Base-by-base conservation (phyloP, 2,113 vertebrate genomes). In the Lamprotornis superbus region DNA sequence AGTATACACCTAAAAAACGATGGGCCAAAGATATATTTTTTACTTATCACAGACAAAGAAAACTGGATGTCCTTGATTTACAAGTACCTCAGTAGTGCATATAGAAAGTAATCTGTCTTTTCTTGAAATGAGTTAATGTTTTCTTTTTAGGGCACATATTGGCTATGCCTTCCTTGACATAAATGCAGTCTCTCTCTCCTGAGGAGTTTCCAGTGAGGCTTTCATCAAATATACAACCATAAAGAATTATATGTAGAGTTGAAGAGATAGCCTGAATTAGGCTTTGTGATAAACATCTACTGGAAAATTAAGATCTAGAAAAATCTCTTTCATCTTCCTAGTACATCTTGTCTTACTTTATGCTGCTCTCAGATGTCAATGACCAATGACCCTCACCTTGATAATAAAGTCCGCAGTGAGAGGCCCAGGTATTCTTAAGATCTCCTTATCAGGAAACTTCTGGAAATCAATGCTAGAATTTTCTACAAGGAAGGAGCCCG, bases 391-490 rank as follows among this genome's bases (percentile, higher is more conserved):
- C 5, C 98, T 98, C 97, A 99, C 99, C 98, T 99, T 99, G 91
- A 99, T 56, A 64, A 98, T 99, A 95, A 99, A 99, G 93, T 99
- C 99, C 57, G 99, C 99, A 80, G 97, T 97, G 10, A 99, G 98
- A 31, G 99, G 99, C 13, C 99, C 99, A 46, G 98, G 79, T 89
- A 99, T 99, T 96, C 98, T 98, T 90, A 99, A 89, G 81, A 99
- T 97, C 96, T 99, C 99, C 97, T 99, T 99, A 93, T 99, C 99
- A 28, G 98, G 93, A 92, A 99, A 98, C 94, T 98, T 99, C 98
- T 99, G 99, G 97, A 98, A 99, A 95, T 99, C 99, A 44, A 99
- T 83, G 68, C 98, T 99, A 94, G 98, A 99, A 98, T 99, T 99
- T 76, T 99, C 99, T 94, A 99, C 89, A 42, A 98, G 97, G 94